phyloP scores from a whole-genome alignment of 2,797 vertebrate genomes.

The Brachyrhaphis roseni region DNA sequence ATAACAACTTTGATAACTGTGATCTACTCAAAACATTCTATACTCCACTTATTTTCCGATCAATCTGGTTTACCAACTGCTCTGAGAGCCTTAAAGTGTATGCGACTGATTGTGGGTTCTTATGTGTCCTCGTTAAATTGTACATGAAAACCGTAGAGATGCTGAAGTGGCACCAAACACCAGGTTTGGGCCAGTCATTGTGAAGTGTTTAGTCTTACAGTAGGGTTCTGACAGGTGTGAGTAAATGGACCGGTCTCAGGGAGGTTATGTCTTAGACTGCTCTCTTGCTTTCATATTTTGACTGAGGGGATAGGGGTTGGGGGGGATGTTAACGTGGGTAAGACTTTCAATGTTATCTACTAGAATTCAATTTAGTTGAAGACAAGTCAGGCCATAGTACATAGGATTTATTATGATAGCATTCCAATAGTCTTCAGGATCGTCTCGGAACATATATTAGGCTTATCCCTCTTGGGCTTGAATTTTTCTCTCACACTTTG shows the following conservation, averaged over 20 bases:
- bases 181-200: conserved; percentile 52
- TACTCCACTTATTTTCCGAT: conserved; percentile 62
- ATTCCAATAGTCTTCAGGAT: background rate
- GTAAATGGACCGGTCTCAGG: conserved; percentile 70
- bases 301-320: conserved; percentile 11
- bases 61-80: conserved; percentile 69
- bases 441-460: background rate
- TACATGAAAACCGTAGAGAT: conserved; percentile 49
- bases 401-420: conserved; percentile 14
- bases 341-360: conserved; percentile 21
- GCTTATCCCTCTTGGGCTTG: background rate
- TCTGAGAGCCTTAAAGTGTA: conserved; percentile 55
- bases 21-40: conserved; percentile 65
- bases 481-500: background rate
- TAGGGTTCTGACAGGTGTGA: conserved; percentile 55
- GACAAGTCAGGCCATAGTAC: conserved; percentile 10
- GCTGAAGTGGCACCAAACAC: conserved; percentile 50
- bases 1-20: conserved; percentile 75
- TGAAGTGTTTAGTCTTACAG: conserved; percentile 56
- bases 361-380: conserved; percentile 31
- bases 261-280: conserved; percentile 70
- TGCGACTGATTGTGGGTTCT: conserved; percentile 30
- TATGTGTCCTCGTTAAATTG: conserved; percentile 56
- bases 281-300: conserved; percentile 57
- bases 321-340: conserved; percentile 23